phyloP scores from a whole-genome alignment of 2,113 vertebrate genomes.

The Catharus bicknelli region DNA sequence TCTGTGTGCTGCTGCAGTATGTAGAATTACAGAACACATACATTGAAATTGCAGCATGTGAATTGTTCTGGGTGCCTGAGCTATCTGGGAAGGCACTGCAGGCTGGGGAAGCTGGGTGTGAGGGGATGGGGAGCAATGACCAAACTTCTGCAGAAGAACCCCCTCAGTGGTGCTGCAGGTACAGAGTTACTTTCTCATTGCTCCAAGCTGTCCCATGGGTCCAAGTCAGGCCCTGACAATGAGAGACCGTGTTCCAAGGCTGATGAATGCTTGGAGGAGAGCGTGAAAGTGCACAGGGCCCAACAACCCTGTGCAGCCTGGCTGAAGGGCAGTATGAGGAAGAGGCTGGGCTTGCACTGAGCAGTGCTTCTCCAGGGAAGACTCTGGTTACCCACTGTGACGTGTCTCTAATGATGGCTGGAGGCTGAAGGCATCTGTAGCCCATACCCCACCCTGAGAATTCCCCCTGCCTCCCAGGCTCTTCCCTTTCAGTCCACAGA shows the following conservation, averaged over 20 bases:
- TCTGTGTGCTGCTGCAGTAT: not conserved
- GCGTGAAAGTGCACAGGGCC: not conserved
- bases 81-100: not conserved
- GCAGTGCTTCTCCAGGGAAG: not conserved
- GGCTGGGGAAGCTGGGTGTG: not conserved
- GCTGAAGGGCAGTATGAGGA: not conserved
- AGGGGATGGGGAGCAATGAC: rapidly evolving
- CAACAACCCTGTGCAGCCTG: not conserved
- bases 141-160: not conserved
- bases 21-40: not conserved
- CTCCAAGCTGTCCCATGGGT: not conserved
- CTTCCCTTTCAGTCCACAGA: not conserved
- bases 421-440: not conserved
- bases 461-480: not conserved
- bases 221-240: not conserved
- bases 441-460: not conserved
- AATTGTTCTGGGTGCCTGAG: not conserved
- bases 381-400: not conserved
- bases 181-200: not conserved
- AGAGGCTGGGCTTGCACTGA: not conserved
- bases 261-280: not conserved
- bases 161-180: not conserved
- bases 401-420: not conserved
- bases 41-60: not conserved
- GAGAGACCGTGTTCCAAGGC: rapidly evolving